Base-by-base conservation (phyloP, 1,140 invertebrate genomes). In the Notospermus geniculatus region DNA sequence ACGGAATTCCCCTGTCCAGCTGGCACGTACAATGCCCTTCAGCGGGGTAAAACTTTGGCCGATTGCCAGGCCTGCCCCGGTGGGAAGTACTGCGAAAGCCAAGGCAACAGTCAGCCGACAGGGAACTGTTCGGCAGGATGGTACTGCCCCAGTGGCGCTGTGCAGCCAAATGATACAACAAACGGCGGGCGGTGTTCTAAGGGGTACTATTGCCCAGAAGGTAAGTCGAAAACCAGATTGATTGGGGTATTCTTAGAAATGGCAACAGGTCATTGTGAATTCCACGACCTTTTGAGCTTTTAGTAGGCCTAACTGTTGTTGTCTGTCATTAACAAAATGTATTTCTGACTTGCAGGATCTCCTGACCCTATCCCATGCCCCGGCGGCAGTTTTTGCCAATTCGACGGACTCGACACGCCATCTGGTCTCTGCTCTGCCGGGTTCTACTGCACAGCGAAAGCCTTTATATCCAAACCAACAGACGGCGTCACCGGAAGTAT, bases 91-190 rank as follows among this genome's bases (percentile, higher is more conserved):
- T 79, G 77, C 63, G 64, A 70, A 39, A 74, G 73, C 1, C 52
- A 66, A 30, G 77, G 70, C 59, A 75, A 74, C 62, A 62, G 65
- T 22, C 56, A 63, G n/a, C 72, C 73, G 1, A 77, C 74, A n/a
- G 77, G 75, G 11, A 69, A 70, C 60, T 79, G 77, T 58, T 67
- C 60, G n/a, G 67, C 64, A 2, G 77, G 77, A 19, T 79, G 74
- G 74, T 78, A 77, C 53, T 79, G 77, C 60, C 67, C 68, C 9
- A 65, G 68, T 19, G 69, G 71, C 5, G 64, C 77, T 19, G 68
- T 66, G 28, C 67, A 57, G 39, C 65, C 73, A 2, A 78, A 78
- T 61, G 71, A 72, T 1, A 76, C 74, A 9, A 64, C 65, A 9
- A 30, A 71, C 66, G 76, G 76, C 2, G 76, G 74, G 19, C 60